Conservation (phyloP, 2,113 vertebrate species). For the Takifugu bimaculatus region DNA sequence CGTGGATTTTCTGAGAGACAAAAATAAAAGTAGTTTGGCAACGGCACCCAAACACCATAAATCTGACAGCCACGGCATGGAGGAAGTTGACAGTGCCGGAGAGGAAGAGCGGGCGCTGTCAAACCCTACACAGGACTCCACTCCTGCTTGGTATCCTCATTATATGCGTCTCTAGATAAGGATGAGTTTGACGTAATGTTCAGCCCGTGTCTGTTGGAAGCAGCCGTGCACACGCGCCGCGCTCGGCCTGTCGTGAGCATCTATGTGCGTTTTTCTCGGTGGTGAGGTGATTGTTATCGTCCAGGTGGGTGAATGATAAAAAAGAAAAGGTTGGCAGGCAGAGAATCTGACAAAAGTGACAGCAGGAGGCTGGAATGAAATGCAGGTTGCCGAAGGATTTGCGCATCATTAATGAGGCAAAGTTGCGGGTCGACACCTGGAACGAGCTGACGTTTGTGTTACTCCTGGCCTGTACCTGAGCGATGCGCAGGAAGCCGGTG, state of each 20-base stretch:
- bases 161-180: slow-evolving; percentile 59
- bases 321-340: too few species aligned
- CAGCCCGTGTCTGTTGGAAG: slow-evolving; percentile 36
- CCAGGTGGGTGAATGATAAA: too few species aligned
- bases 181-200: slow-evolving; percentile 57
- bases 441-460: too few species aligned
- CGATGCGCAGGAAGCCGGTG: slow-evolving; percentile 17
- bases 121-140: slow-evolving; percentile 49
- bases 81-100: not conserved
- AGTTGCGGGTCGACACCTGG: too few species aligned
- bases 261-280: too few species aligned
- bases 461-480: too few species aligned
- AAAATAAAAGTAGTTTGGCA: slow-evolving; percentile 8
- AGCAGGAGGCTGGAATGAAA: too few species aligned
- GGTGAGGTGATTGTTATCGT: too few species aligned
- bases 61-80: slow-evolving; percentile 45
- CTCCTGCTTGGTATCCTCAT: slow-evolving; percentile 55
- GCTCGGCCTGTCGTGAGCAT: not conserved
- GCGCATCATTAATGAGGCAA: too few species aligned
- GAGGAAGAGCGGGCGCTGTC: slow-evolving; percentile 43
- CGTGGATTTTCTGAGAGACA: too few species aligned
- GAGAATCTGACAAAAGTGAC: too few species aligned
- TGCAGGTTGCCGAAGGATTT: too few species aligned
- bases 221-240: slow-evolving; percentile 6
- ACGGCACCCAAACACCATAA: slow-evolving; percentile 53